Evolutionary conservation across 2,113 vertebrate genomes (phyloP).

Genomic region (Apeltes quadracus): DNA sequence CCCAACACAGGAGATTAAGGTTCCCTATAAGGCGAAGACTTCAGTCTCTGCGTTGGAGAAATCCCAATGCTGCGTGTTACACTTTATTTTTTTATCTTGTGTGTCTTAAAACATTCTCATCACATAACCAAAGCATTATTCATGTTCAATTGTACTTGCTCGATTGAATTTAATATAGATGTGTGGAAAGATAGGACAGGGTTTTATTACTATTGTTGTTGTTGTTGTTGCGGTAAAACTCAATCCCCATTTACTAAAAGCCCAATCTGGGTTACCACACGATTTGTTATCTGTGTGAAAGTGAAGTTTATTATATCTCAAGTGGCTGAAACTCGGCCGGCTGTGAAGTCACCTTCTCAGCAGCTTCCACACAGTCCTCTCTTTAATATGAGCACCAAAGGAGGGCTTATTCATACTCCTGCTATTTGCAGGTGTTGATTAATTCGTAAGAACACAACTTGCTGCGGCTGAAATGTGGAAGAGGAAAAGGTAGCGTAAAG

Average conservation of each 20-base stretch:
- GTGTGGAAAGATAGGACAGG: not conserved
- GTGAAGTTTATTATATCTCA: constrained; percentile 60
- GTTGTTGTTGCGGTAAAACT: constrained; percentile 5
- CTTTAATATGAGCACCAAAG: constrained; percentile 47
- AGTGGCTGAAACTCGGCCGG: constrained; percentile 48
- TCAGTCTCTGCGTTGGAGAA: constrained; percentile 54
- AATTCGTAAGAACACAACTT: constrained; percentile 64
- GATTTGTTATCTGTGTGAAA: constrained; percentile 31
- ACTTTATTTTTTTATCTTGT: constrained; percentile 20
- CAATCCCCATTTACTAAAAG: constrained; percentile 7
- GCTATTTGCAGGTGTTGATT: constrained; percentile 63
- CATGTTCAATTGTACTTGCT: not conserved
- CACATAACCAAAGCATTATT: not conserved
- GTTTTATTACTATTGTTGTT: no score
- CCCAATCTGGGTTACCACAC: constrained; percentile 43
- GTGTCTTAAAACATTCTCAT: not conserved
- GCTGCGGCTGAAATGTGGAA: constrained; percentile 47
- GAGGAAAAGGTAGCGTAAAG: constrained; percentile 14
- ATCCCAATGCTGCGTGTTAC: constrained; percentile 56
- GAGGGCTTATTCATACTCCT: constrained; percentile 23
- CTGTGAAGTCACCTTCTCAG: constrained; percentile 40
- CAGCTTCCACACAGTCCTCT: constrained; percentile 27
- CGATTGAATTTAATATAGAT: not conserved
- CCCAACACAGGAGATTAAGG: constrained; percentile 75
- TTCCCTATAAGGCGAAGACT: constrained; percentile 63